A percentile compares a stretch with the other conserved stretches of the same genome.
Conservation (phyloP, 2,797 vertebrate genomes). For the Mus spretus region DNA sequence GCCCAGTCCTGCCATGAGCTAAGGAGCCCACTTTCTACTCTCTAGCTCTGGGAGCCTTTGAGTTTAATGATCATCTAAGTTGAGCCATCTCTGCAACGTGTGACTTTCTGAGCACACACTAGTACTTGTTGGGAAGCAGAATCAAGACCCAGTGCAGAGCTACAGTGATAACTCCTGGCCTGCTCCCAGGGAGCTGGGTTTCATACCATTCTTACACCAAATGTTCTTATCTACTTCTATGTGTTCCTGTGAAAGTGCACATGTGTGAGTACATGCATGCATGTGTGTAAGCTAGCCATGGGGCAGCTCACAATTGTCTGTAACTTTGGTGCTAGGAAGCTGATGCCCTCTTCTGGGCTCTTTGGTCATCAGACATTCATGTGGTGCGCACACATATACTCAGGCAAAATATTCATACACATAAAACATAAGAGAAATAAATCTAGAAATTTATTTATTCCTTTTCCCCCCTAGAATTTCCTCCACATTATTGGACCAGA, state of each 20-base stretch:
- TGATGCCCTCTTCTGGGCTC: neutral
- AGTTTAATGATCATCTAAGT: slow-evolving; percentile 3
- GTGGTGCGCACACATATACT: neutral
- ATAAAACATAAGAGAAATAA: neutral
- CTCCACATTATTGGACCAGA: neutral
- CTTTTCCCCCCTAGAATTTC: neutral
- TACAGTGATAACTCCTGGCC: neutral
- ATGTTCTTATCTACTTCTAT: neutral
- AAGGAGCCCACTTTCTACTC: slow-evolving; percentile 1
- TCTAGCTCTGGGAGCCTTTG: slow-evolving; percentile 31
- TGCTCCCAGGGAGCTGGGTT: neutral
- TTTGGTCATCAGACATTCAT: neutral
- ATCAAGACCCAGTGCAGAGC: neutral
- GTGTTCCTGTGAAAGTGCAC: neutral
- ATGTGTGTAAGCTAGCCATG: neutral
- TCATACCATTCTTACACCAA: neutral
- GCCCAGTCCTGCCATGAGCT: neutral
- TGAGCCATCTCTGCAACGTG: slow-evolving; percentile 26
- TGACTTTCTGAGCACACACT: neutral
- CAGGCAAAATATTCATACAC: neutral
- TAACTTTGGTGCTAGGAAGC: neutral
- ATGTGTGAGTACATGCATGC: neutral
- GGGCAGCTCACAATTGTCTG: neutral
- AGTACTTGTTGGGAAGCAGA: slow-evolving; percentile 21
- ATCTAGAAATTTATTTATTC: neutral